Conservation (phyloP, 1,140 invertebrate genomes). For the Drosophila rufa region DNA sequence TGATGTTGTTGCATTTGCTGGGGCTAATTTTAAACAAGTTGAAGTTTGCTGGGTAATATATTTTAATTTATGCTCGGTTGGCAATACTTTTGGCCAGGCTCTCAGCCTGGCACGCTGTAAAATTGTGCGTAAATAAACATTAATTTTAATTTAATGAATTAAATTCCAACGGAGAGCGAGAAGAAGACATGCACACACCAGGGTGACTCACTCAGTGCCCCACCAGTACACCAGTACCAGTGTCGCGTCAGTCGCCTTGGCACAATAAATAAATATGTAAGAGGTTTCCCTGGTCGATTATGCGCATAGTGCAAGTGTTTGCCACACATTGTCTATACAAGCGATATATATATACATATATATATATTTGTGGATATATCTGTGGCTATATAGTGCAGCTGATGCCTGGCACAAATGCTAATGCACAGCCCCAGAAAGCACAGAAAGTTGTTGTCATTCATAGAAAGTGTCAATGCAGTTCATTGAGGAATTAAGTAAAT, state of each 20-base stretch:
- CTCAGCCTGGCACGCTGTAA: conserved; percentile 60
- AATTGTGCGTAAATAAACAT: conserved; percentile 77
- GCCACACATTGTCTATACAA: conserved; percentile 48
- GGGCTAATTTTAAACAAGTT: conserved; percentile 75
- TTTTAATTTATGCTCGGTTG: conserved; percentile 80
- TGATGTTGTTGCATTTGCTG: conserved; percentile 36
- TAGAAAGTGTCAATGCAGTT: conserved; percentile 51
- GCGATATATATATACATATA: conserved; percentile 21
- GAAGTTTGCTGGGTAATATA: conserved; percentile 67
- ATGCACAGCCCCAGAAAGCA: background rate
- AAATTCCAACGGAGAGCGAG: conserved; percentile 42
- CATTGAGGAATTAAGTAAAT: conserved; percentile 43
- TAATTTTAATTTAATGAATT: conserved; percentile 83
- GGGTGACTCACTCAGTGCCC: conserved; percentile 24
- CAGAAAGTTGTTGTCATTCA: conserved; percentile 64
- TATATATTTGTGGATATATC: conserved; percentile 20
- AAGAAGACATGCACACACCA: background rate
- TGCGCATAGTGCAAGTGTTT: conserved; percentile 76
- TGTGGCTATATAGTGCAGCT: conserved; percentile 16
- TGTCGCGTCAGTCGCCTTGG: conserved; percentile 59
- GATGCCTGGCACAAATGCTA: conserved; percentile 35
- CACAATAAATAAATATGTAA: conserved; percentile 76
- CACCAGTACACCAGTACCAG: background rate
- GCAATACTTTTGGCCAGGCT: conserved; percentile 73
- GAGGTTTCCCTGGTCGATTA: conserved; percentile 61